Conservation (phyloP, 2,888 invertebrate species). For the Rhopalosiphum nymphaeae region DNA sequence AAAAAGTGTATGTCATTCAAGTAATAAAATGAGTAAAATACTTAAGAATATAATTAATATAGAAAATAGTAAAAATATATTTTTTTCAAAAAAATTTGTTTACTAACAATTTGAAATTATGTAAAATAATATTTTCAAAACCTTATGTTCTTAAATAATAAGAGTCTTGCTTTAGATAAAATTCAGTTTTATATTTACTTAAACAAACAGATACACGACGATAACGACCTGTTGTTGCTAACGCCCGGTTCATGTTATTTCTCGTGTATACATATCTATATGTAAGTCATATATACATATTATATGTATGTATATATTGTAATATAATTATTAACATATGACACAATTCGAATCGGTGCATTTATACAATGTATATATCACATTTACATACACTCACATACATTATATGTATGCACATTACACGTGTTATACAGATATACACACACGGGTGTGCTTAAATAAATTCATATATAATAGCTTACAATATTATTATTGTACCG, state of each 20-base stretch:
- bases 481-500: background rate
- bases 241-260: background rate
- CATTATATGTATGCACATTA: background rate
- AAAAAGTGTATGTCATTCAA: too few species aligned
- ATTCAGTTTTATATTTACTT: background rate
- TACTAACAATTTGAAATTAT: too few species aligned
- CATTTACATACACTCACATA: background rate
- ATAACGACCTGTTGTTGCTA: conserved; percentile 24
- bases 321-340: conserved; percentile 24
- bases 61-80: too few species aligned
- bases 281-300: background rate
- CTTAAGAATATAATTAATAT: too few species aligned
- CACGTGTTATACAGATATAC: background rate
- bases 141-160: too few species aligned
- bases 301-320: background rate
- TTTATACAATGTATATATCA: background rate
- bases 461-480: background rate
- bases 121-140: too few species aligned
- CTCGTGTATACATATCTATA: background rate
- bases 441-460: background rate
- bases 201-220: background rate
- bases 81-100: too few species aligned
- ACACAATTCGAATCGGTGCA: background rate
- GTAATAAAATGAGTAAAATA: too few species aligned
- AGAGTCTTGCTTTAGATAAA: too few species aligned